phyloP scores from a whole-genome alignment of 2,113 vertebrate species.

The Meles meles region DNA sequence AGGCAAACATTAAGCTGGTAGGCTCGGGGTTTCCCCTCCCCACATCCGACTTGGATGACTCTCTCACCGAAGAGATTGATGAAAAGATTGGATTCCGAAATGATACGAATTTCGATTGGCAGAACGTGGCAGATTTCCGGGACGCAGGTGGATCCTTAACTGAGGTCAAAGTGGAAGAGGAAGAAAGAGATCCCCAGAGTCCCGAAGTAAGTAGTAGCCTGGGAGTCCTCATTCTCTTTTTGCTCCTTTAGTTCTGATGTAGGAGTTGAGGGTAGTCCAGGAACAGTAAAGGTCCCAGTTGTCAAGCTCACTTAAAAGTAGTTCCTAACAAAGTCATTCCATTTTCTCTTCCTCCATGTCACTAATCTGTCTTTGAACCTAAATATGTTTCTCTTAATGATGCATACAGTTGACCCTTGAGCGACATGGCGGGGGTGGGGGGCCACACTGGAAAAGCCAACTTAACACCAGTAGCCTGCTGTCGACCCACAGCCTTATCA shows the following conservation, averaged over 20 bases:
- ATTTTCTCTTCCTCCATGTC: not conserved
- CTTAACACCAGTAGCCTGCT: not conserved
- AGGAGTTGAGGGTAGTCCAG: not conserved
- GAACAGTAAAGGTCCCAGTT: not conserved
- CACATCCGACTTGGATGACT: constrained; percentile 89
- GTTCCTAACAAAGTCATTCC: not conserved
- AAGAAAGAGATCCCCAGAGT: constrained; percentile 86
- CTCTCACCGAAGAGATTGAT: constrained; percentile 90
- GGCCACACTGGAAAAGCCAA: not conserved
- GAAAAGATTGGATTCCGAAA: constrained; percentile 91
- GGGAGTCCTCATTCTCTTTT: not conserved
- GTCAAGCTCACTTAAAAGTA: not conserved
- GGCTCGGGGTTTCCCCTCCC: constrained; percentile 90
- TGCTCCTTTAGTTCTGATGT: not conserved
- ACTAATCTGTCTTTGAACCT: not conserved
- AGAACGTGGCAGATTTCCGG: constrained; percentile 88
- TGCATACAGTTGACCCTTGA: not conserved
- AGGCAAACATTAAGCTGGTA: constrained; percentile 88
- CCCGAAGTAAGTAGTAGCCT: constrained; percentile 83
- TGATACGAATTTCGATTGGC: constrained; percentile 92
- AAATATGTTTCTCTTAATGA: not conserved
- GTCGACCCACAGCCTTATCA: not conserved
- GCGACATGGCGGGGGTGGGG: accelerated
- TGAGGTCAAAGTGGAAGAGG: constrained; percentile 92
- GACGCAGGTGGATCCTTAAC: constrained; percentile 86